Evolutionary conservation across 1,140 invertebrate species (phyloP), one percentile per base, ranked within the genome.

Genomic region (Drosophila novamexicana): DNA sequence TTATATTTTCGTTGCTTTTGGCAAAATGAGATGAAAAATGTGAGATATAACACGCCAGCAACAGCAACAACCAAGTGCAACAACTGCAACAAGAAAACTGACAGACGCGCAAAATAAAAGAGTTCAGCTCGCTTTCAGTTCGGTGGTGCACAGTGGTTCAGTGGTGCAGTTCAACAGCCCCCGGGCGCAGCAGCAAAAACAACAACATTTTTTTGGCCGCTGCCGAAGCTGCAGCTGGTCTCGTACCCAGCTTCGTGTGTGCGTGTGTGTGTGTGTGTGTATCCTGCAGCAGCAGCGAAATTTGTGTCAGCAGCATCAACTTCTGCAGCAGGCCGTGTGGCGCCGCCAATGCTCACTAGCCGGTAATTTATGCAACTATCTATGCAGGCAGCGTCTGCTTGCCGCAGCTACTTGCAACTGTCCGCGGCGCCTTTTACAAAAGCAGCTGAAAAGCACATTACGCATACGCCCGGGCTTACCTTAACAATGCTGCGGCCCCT

Each of bases 101-200:
- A 53, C 49, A 67, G 34, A 50, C 53, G 9, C 29, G 50, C 45
- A 39, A 7, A 52, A 34, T 54, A 45, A 5, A 80, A 86, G 83
- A 81, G 82, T 86, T 85, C 67, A 77, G 73, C 64, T 64, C 53
- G 49, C 56, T 56, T 64, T 56, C 42, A 47, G 29, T 36, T 2
- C 16, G 22, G 9, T 32, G 54, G 36, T 63, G 57, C 47, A 6
- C 1, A 4, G 59, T 29, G 36, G 45, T 44, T 16, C 61, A 84
- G 58, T 67, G 71, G 66, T 78, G 71, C 81, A 86, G 82, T 86
- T 86, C 82, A 86, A 86, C 76, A 86, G 82, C 82, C 82, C 75
- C 79, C 79, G 83, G 79, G 78, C 54, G 56, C 53, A 66, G 63
- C 68, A 79, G 77, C 63, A 49, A 47, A 47, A 9, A 47, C 2